A percentile compares a stretch with the other conserved stretches of the same genome.
These are phyloP conservation scores for Isoperla grammatica DNA, from an alignment of 2,888 invertebrate species.

Conservation along the genomic window DNA sequence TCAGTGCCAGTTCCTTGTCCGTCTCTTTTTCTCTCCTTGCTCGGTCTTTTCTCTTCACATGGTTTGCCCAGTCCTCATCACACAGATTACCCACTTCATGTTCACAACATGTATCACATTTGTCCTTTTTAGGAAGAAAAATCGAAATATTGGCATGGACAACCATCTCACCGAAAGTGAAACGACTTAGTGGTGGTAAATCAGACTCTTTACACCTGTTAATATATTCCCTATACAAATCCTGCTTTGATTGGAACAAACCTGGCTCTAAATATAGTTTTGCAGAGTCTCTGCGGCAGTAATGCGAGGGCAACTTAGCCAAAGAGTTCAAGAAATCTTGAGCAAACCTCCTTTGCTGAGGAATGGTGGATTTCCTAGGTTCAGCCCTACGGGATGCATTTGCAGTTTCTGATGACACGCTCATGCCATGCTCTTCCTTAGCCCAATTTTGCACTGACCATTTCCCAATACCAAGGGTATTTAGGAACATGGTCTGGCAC, in stretches of 20 bases:
- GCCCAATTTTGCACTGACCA: constrained; percentile 12
- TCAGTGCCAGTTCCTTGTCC: constrained; percentile 21
- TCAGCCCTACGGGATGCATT: background rate
- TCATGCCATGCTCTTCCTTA: background rate
- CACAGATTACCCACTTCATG: constrained; percentile 32
- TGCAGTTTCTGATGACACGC: background rate
- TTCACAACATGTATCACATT: constrained; percentile 32
- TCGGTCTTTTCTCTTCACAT: constrained; percentile 30
- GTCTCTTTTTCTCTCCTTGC: constrained; percentile 33
- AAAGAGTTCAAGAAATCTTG: background rate
- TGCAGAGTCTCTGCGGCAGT: constrained; percentile 30
- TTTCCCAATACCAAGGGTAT: constrained; percentile 10
- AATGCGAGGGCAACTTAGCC: constrained; percentile 29
- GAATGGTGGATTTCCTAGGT: background rate
- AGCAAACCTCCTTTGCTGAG: background rate
- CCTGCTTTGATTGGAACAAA: constrained; percentile 22
- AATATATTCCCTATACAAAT: constrained; percentile 31
- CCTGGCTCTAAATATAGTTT: constrained; percentile 33
- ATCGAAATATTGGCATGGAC: constrained; percentile 30
- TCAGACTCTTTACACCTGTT: constrained; percentile 27
- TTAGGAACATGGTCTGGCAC: constrained; percentile 14
- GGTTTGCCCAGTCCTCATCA: constrained; percentile 30
- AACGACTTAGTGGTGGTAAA: constrained; percentile 25
- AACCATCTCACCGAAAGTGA: constrained; percentile 31
- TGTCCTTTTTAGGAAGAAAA: constrained; percentile 34